Base-by-base conservation (phyloP, 2,797 vertebrate species). In the Cichlasoma orientale region DNA sequence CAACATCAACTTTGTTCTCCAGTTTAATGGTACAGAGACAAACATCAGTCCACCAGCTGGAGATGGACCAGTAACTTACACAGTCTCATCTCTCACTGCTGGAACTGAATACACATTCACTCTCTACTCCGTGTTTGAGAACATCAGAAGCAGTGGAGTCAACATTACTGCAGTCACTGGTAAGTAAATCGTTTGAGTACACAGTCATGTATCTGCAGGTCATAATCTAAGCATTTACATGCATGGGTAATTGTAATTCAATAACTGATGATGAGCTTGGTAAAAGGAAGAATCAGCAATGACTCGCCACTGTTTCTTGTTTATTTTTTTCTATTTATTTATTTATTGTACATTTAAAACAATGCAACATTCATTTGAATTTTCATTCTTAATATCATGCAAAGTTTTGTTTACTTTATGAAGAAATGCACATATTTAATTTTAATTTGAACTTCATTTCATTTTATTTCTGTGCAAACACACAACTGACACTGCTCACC, bases 101-200 rank as follows among this genome's bases (percentile, higher is more conserved):
- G 18, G 79, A 21, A 78, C 18, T 19, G 13, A 50, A 31, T 85
- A 91, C 69, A 41, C 5, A n/a, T 89, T 91, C 73, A 86, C 21
- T 38, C 78, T 91, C 11, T 83, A 57, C 74, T 86, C 89, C 68
- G 74, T 82, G 50, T 82, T 66, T 25, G 19, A 53, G 8, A 54
- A 54, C 8, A 1, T 74, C 59, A 50, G 47, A 50, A 50, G 47
- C 47, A 50, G 47, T 50, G 47, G 47, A 50, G 18, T 19, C 47
- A 50, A 7, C 18, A 50, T 9, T 50, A 6, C 47, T 50, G 47
- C 47, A 50, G 7, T 50, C 1, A 50, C 7, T 19, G 18, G 47
- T 50, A 1, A n/a, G 44, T 7, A 7, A 31, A 31, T 7, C 7
- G 5, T 31, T 31, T 7, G 11, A 36, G 57, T 0, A 13, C 57